These are phyloP conservation scores for Scaptomyza montana DNA, from an alignment of 1,140 invertebrate species.

Conservation along the genomic window DNA sequence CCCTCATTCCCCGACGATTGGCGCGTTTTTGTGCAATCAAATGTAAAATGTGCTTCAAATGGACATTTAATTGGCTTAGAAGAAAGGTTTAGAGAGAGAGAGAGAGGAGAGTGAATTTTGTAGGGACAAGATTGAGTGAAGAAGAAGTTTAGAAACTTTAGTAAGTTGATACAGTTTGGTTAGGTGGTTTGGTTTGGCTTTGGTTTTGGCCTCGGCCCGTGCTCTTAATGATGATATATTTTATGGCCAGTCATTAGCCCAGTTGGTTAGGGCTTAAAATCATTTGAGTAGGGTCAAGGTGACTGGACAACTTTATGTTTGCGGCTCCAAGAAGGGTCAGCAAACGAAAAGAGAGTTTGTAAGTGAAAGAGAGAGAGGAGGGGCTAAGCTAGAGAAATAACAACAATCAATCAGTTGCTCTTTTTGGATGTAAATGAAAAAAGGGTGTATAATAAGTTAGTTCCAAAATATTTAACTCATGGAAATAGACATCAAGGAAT, in stretches of 20 bases:
- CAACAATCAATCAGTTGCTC: constrained; percentile 38
- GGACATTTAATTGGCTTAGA: constrained; percentile 70
- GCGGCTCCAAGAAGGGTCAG: constrained; percentile 23
- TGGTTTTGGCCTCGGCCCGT: constrained; percentile 5
- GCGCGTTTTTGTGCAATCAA: constrained; percentile 72
- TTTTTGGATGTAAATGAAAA: neutral
- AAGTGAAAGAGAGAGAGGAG: neutral
- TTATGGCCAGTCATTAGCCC: constrained; percentile 61
- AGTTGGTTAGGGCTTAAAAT: constrained; percentile 29
- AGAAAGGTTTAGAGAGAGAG: neutral
- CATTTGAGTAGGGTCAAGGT: constrained; percentile 61
- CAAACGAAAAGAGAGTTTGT: neutral
- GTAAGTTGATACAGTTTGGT: constrained; percentile 57
- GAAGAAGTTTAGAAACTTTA: constrained; percentile 25
- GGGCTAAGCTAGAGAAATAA: constrained; percentile 10
- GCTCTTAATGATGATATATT: constrained; percentile 71
- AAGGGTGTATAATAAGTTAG: neutral
- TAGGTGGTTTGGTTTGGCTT: neutral
- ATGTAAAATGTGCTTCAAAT: constrained; percentile 73
- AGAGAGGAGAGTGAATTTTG: neutral
- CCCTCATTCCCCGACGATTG: constrained; percentile 22
- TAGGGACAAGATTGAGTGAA: neutral
- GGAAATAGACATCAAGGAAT: too few species aligned
- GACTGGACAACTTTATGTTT: constrained; percentile 46
- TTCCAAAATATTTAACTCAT: too few species aligned